Base-by-base conservation (phyloP, 2,113 vertebrate species). In the Sylvietta virens region DNA sequence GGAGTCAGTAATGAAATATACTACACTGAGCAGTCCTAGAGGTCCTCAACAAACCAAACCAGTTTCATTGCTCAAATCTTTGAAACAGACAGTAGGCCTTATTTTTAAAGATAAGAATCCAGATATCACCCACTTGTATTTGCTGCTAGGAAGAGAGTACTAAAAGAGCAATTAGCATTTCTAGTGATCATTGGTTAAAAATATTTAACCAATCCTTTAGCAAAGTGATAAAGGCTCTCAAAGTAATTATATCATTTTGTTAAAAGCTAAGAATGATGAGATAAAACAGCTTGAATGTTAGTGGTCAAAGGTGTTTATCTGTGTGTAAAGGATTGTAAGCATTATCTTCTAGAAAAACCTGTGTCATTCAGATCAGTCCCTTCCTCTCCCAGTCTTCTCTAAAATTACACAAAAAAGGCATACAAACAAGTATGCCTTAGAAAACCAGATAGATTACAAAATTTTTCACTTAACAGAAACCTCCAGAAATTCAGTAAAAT, bases 211-310 rank as follows among this genome's bases (percentile, higher is more conserved):
- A 18, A 22, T 86, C 65, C 95, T 92, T 69, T 96, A 90, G 58
- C 66, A 82, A 94, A 89, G 58, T 92, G 92, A 94, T 97, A 96
- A 97, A 92, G 76, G 90, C 76, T 79, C 45, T 88, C 15, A 4
- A 92, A 95, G 89, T 96, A 98, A 97, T 98, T 96, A 95, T 89
- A 94, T 94, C 11, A 83, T 94, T 94, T 97, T 92, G 82, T 78
- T 92, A 91, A 96, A 93, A 2, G 16, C 56, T 87, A 91, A 81
- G 93, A 97, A 94, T 89, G 85, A 96, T 95, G 91, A 95, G 88
- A 94, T 91, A 93, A 90, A 94, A 37, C 47, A 58, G 7, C 27
- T 16, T 66, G 53, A 67, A 56, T 81, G 53, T 64, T 58, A 33
- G 65, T 88, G 94, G 90, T 91, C 70, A 64, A 90, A 70, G 54